Evolutionary conservation across 2,113 vertebrate species (phyloP).

Genomic region (Oceanites oceanicus): DNA sequence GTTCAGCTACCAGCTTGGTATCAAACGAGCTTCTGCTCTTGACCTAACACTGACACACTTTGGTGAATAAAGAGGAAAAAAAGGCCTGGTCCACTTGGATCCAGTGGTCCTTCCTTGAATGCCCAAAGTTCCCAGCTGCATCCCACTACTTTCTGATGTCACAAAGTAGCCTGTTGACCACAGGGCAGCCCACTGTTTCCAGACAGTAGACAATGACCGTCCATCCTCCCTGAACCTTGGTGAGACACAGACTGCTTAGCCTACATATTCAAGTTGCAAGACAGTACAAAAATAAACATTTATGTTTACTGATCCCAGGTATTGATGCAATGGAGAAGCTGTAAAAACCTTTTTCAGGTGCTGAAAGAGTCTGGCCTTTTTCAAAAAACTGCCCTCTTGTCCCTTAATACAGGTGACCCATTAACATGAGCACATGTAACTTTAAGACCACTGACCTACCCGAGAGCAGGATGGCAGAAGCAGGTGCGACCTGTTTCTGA

Average conservation of each 20-base stretch:
- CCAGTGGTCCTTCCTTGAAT: not conserved
- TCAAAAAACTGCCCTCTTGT: not conserved
- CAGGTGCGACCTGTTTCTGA: not conserved
- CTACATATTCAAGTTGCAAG: not conserved
- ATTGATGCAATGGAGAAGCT: not conserved
- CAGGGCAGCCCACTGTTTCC: not conserved
- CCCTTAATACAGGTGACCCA: not conserved
- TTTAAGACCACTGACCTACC: not conserved
- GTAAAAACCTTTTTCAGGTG: not conserved
- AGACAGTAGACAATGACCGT: not conserved
- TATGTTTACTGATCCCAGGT: not conserved
- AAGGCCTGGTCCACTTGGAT: not conserved
- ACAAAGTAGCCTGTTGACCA: not conserved
- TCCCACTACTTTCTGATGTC: not conserved
- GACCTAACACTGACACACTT: not conserved
- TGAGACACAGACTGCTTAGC: not conserved
- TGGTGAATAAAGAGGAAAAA: not conserved
- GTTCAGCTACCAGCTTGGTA: not conserved
- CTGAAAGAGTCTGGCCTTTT: not conserved
- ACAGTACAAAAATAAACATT: not conserved
- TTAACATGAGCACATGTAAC: not conserved
- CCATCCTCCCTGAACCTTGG: not conserved
- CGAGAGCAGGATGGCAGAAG: not conserved
- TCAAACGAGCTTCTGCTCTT: not conserved
- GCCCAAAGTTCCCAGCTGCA: not conserved